Percentiles rank a stretch among this genome's conserved stretches.
Conservation (phyloP, 53 echinoderm and acorn worm species). For the Astropecten irregularis region DNA sequence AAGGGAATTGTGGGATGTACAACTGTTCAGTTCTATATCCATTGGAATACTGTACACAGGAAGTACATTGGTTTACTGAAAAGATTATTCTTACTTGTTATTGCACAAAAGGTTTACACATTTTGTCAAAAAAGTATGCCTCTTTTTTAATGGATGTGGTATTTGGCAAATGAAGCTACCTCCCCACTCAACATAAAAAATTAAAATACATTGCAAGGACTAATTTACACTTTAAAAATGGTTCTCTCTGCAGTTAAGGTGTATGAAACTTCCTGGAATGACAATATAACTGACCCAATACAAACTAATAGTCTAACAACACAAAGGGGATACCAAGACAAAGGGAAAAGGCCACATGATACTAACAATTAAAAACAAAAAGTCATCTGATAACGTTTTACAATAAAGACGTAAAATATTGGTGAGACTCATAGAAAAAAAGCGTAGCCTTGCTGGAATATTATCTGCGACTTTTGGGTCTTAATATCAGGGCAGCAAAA, state of each 20-base stretch:
- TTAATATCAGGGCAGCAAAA: too few species aligned
- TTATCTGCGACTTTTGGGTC: neutral
- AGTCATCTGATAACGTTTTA: neutral
- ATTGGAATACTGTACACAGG: too few species aligned
- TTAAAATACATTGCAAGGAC: too few species aligned
- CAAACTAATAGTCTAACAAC: neutral
- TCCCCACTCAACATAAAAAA: too few species aligned
- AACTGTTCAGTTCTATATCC: too few species aligned
- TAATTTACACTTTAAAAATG: conserved; percentile 16
- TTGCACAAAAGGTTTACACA: too few species aligned
- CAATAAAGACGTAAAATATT: conserved; percentile 30
- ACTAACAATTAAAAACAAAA: conserved; percentile 31
- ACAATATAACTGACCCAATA: conserved; percentile 21
- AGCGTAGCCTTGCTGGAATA: conserved; percentile 17
- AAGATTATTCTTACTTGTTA: too few species aligned
- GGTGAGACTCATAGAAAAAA: neutral
- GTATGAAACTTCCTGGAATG: neutral
- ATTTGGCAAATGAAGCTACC: too few species aligned
- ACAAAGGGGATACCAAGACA: neutral
- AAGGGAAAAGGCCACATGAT: neutral
- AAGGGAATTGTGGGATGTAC: too few species aligned
- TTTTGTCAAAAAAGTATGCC: too few species aligned
- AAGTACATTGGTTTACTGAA: too few species aligned
- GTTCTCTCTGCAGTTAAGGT: neutral
- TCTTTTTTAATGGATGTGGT: too few species aligned